Evolutionary conservation across 1,140 invertebrate genomes (phyloP).

Genomic region (Probaryconus sp.): DNA sequence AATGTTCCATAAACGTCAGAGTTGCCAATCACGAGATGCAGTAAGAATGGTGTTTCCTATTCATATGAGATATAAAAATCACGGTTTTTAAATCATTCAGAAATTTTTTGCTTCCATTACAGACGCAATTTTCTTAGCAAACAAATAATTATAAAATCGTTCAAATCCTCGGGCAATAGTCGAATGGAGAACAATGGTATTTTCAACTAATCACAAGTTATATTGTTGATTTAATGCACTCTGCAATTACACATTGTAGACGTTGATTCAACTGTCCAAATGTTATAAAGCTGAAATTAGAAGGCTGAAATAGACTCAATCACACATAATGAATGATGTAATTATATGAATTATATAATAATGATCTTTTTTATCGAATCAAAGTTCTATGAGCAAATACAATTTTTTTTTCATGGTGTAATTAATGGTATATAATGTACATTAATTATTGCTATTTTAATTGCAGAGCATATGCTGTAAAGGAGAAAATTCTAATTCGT

Average conservation of each 20-base stretch:
- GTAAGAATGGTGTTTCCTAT: background rate
- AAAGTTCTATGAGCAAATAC: constrained; percentile 15
- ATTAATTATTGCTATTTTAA: constrained; percentile 21
- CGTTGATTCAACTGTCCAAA: constrained; percentile 56
- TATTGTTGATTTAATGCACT: constrained; percentile 46
- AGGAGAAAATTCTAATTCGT: too few relatives aligned
- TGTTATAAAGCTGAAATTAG: constrained; percentile 45
- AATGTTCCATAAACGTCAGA: constrained; percentile 14
- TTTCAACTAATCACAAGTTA: constrained; percentile 43
- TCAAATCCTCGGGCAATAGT: constrained; percentile 45
- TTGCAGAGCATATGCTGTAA: too few relatives aligned
- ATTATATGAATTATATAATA: constrained; percentile 53
- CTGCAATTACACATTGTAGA: constrained; percentile 43
- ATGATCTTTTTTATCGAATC: constrained; percentile 5
- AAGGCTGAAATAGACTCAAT: too few relatives aligned
- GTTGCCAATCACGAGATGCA: constrained; percentile 1
- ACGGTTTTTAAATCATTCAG: background rate
- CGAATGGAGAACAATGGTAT: constrained; percentile 47
- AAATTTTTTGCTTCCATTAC: constrained; percentile 30
- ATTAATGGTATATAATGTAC: constrained; percentile 24
- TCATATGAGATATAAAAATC: too few relatives aligned
- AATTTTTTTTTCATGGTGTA: constrained; percentile 20
- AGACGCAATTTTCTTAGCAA: constrained; percentile 21
- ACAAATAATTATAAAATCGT: constrained; percentile 24
- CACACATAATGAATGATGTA: constrained; percentile 52